Conservation (phyloP, 2,888 invertebrate species). For the Sesia apiformis region DNA sequence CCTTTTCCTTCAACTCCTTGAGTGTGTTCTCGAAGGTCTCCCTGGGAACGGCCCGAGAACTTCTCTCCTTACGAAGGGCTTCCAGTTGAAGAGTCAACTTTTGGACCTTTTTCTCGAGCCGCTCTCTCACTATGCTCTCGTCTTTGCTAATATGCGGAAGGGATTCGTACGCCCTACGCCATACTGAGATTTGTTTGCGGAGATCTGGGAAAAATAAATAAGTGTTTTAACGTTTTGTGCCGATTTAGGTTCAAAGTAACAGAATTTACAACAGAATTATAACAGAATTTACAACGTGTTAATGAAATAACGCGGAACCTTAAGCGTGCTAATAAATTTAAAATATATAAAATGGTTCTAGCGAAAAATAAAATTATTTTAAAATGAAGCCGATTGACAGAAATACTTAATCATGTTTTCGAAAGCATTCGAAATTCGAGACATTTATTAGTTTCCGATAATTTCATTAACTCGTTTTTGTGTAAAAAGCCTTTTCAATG, state of each 20-base stretch:
- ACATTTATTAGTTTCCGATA: no score
- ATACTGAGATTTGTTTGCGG: constrained; percentile 87
- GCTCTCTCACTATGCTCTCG: constrained; percentile 84
- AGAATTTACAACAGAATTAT: neutral
- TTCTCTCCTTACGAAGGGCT: constrained; percentile 64
- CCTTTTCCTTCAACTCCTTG: constrained; percentile 80
- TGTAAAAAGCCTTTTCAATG: no score
- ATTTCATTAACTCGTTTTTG: no score
- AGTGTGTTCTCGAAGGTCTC: constrained; percentile 79
- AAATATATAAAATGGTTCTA: no score
- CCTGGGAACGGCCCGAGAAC: constrained; percentile 48
- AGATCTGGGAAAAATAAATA: constrained; percentile 70
- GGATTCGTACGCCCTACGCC: constrained; percentile 86
- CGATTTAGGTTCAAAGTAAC: neutral
- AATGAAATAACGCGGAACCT: no score
- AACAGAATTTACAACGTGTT: no score
- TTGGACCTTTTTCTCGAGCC: constrained; percentile 81
- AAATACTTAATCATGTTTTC: no score
- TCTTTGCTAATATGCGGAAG: constrained; percentile 88
- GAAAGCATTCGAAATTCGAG: no score
- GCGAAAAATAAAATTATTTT: no score
- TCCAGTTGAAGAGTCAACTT: constrained; percentile 77
- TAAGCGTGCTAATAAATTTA: no score
- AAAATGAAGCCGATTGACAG: no score
- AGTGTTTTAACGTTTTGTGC: neutral